phyloP scores from a whole-genome alignment of 2,797 vertebrate genomes.

The Pangasius larnaudii region DNA sequence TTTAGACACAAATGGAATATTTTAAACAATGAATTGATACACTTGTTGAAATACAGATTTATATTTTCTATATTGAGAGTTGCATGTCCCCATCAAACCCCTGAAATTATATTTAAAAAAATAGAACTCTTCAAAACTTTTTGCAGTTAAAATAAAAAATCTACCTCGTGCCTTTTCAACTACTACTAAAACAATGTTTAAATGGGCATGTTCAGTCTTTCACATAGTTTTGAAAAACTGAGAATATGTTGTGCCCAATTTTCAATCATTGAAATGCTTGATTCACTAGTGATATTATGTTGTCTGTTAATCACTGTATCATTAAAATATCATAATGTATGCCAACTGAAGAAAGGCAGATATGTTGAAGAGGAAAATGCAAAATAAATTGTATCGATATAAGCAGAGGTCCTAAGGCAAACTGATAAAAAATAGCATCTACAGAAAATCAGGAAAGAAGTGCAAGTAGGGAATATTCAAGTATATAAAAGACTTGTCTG shows the following conservation, averaged over 20 bases:
- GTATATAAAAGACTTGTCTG: neutral
- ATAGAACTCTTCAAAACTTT: neutral
- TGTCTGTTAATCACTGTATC: neutral
- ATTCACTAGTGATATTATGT: neutral
- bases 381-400: neutral
- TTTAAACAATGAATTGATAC: neutral
- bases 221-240: neutral
- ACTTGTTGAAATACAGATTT: neutral
- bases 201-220: neutral
- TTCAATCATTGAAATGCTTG: neutral
- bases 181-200: neutral
- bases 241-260: neutral
- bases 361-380: neutral
- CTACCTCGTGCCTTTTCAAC: neutral
- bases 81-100: neutral
- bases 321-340: neutral
- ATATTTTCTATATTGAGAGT: neutral
- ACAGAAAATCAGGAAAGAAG: neutral
- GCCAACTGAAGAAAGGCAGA: neutral
- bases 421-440: neutral
- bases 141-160: neutral
- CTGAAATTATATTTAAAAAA: neutral
- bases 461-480: neutral
- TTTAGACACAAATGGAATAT: neutral
- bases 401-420: neutral